Conservation (phyloP, 2,113 vertebrate genomes). For the Platanista minor region DNA sequence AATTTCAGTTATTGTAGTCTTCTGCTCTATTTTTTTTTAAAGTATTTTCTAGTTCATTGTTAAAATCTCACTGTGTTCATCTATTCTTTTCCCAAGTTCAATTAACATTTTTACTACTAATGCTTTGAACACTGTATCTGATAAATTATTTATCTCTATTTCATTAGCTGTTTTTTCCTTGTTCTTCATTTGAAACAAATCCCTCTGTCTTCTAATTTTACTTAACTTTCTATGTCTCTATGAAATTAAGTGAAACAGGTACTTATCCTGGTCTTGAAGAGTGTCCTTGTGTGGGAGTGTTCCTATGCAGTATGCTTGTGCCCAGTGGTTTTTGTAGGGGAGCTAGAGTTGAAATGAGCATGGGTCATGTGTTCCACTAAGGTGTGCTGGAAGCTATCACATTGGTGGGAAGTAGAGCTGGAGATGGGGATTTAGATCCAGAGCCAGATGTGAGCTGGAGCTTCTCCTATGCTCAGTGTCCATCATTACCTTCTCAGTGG, state of each 20-base stretch:
- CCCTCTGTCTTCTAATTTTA: neutral
- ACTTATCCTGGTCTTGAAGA: neutral
- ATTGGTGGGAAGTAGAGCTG: neutral
- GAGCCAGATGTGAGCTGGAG: neutral
- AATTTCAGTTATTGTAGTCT: neutral
- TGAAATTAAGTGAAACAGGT: neutral
- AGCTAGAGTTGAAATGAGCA: neutral
- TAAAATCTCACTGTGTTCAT: neutral
- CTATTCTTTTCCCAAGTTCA: neutral
- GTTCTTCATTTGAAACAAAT: neutral
- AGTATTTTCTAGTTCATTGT: neutral
- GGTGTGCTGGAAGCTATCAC: neutral
- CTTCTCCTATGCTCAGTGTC: neutral
- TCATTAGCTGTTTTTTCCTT: neutral
- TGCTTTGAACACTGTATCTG: neutral
- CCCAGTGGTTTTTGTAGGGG: neutral
- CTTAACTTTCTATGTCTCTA: neutral
- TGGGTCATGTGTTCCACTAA: neutral
- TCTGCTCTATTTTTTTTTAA: neutral
- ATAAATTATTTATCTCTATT: neutral
- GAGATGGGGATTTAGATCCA: neutral
- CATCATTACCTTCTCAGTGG: neutral
- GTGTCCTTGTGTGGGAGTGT: neutral
- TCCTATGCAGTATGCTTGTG: neutral
- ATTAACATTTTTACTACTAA: neutral